A percentile compares a stretch with the other conserved stretches of the same genome.
phyloP scores from a whole-genome alignment of 2,113 vertebrate species.

The Astatoreochromis straeleni region DNA sequence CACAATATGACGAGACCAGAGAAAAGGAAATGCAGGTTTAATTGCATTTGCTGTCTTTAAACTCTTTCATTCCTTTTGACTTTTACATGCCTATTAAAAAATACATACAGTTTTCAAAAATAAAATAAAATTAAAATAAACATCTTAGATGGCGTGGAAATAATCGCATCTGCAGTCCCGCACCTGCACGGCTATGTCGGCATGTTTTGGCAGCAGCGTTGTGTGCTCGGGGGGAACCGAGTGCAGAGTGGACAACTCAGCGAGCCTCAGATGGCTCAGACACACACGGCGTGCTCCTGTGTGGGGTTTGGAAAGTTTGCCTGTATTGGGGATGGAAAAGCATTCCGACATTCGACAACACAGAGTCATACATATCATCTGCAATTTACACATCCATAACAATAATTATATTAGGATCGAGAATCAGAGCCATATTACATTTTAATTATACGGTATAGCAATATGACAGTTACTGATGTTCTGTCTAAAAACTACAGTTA shows the following conservation, averaged over 20 bases:
- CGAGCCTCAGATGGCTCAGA: background rate
- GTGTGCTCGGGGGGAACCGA: background rate
- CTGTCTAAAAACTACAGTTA: conserved; percentile 58
- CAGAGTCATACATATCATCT: conserved; percentile 55
- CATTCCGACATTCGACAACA: conserved; percentile 42
- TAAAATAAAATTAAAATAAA: conserved; percentile 3
- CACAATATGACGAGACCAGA: background rate
- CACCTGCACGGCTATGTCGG: background rate
- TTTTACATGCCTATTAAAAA: conserved; percentile 51
- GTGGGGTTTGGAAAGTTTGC: conserved; percentile 8
- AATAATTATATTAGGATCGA: conserved; percentile 53
- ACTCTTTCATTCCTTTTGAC: conserved; percentile 23
- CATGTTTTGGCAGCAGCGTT: background rate
- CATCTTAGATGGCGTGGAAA: background rate
- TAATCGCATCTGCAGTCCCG: background rate
- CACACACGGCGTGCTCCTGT: background rate
- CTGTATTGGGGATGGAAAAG: conserved; percentile 26
- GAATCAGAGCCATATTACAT: conserved; percentile 51
- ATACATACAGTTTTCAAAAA: conserved; percentile 9
- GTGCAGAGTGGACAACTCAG: background rate
- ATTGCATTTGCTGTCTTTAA: conserved; percentile 20
- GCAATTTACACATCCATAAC: conserved; percentile 58
- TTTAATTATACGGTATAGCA: conserved; percentile 51
- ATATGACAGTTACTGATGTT: conserved; percentile 48
- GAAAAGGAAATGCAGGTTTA: conserved; percentile 36